These are phyloP conservation scores for Athene noctua DNA, from an alignment of 2,113 vertebrate species.

Conservation along the genomic window DNA sequence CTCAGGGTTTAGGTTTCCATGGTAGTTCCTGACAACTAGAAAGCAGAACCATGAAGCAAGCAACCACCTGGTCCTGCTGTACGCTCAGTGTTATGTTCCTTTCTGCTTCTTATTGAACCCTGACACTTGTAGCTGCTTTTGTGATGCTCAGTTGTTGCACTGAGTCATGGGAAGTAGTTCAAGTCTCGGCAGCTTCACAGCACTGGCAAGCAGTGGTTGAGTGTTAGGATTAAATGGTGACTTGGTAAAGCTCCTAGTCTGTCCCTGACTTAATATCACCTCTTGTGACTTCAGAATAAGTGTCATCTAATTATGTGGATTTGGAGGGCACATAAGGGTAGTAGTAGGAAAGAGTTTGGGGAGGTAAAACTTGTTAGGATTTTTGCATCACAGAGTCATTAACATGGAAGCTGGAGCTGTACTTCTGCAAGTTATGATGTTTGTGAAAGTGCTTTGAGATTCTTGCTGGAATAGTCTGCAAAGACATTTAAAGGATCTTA, in stretches of 20 bases:
- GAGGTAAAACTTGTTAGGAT: background rate
- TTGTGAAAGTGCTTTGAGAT: background rate
- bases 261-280: background rate
- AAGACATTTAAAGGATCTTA: background rate
- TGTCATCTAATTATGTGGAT: background rate
- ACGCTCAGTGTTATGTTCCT: background rate
- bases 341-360: background rate
- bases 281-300: background rate
- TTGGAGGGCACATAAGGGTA: background rate
- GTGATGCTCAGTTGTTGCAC: background rate
- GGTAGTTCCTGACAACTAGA: background rate
- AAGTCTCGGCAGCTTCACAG: background rate
- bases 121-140: background rate
- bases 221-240: background rate
- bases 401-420: background rate
- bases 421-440: background rate
- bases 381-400: background rate
- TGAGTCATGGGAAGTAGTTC: background rate
- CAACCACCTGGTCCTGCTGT: background rate
- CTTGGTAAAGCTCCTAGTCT: background rate
- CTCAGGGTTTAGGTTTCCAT: background rate
- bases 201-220: background rate
- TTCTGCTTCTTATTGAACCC: background rate
- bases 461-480: background rate
- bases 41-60: background rate